Conservation (phyloP, 2,113 vertebrate genomes). For the Etia nguti region DNA sequence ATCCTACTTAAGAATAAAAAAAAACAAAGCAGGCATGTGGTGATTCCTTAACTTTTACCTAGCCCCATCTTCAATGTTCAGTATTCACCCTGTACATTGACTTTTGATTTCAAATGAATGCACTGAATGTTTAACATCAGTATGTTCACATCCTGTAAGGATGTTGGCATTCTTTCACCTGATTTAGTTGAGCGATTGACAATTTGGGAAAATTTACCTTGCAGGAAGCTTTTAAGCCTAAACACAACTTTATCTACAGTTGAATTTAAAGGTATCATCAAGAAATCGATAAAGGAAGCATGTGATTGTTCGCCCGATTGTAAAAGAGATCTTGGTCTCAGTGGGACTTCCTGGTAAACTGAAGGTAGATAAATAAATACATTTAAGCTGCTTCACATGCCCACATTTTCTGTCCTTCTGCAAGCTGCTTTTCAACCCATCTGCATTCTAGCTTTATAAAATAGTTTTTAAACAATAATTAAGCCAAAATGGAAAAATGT, state of each 20-base stretch:
- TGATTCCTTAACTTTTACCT: background rate
- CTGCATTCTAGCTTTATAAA: background rate
- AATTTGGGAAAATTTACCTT: background rate
- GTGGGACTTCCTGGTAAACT: background rate
- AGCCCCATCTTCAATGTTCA: fast-evolving
- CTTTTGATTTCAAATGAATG: background rate
- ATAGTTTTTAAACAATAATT: background rate
- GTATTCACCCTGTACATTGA: background rate
- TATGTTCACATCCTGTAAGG: background rate
- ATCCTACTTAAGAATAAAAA: background rate
- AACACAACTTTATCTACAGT: too few relatives aligned
- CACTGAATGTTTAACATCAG: background rate
- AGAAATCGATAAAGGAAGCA: background rate
- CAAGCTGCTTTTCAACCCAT: background rate
- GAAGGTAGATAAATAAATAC: background rate
- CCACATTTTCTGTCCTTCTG: background rate
- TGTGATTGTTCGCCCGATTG: background rate
- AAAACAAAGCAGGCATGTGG: background rate
- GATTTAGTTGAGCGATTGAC: background rate
- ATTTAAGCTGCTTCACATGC: background rate
- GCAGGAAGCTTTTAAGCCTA: background rate
- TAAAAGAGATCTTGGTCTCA: background rate
- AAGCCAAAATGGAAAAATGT: background rate
- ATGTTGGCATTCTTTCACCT: background rate
- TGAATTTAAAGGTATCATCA: background rate